phyloP scores from a whole-genome alignment of 2,113 vertebrate genomes.

The Seriola quinqueradiata region DNA sequence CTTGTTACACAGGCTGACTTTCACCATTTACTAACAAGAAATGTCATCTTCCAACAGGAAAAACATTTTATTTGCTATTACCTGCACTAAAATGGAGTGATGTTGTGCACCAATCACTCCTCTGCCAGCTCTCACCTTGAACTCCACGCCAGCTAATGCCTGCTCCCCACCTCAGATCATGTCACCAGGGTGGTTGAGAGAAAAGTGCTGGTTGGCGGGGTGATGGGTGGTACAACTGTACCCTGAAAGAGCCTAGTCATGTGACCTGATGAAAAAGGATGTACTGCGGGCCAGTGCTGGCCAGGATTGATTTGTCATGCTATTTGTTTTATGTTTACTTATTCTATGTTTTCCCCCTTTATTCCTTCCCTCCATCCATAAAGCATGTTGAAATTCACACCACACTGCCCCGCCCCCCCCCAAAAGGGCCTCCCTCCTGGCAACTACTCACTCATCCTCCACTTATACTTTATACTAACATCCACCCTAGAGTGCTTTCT shows the following conservation, averaged over 20 bases:
- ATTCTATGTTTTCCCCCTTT: slow-evolving; percentile 57
- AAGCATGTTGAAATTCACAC: slow-evolving; percentile 90
- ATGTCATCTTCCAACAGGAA: slow-evolving; percentile 82
- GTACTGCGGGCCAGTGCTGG: slow-evolving; percentile 76
- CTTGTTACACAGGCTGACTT: slow-evolving; percentile 28
- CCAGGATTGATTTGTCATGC: slow-evolving; percentile 84
- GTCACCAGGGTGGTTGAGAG: slow-evolving; percentile 53
- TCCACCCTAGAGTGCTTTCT: slow-evolving; percentile 41
- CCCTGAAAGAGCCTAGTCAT: slow-evolving; percentile 72
- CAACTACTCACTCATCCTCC: slow-evolving; percentile 68
- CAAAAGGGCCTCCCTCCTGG: slow-evolving; percentile 68
- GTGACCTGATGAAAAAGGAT: slow-evolving; percentile 80
- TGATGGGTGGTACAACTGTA: slow-evolving; percentile 52
- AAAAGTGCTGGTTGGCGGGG: slow-evolving; percentile 47
- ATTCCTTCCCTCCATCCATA: slow-evolving; percentile 81
- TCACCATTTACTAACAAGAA: slow-evolving; percentile 74
- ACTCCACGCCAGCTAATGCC: slow-evolving; percentile 50
- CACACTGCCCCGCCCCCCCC: slow-evolving; percentile 76
- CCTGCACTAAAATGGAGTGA: slow-evolving; percentile 52
- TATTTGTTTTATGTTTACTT: slow-evolving; percentile 80
- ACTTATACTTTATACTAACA: slow-evolving; percentile 43
- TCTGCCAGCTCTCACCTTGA: slow-evolving; percentile 57
- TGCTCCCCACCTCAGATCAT: slow-evolving; percentile 54
- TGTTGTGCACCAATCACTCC: slow-evolving; percentile 48
- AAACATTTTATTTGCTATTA: slow-evolving; percentile 33